Conservation (phyloP, 2,888 invertebrate genomes). For the Machimus rusticus region DNA sequence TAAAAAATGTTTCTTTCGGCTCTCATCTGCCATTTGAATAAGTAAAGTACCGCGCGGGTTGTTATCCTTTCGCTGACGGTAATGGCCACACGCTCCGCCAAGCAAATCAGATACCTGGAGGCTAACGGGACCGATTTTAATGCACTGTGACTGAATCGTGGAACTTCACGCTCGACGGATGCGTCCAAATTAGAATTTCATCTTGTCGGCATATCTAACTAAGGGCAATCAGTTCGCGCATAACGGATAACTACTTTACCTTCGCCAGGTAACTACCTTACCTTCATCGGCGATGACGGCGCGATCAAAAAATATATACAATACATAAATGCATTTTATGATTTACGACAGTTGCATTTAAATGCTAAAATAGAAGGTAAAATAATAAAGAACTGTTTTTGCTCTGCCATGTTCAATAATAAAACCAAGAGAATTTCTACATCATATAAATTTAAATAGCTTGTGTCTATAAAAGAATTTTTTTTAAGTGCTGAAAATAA, state of each 20-base stretch:
- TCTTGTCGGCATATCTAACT: not conserved
- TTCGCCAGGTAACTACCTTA: too few species aligned
- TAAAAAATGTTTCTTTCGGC: not conserved
- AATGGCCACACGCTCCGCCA: not conserved
- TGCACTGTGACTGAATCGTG: conserved; percentile 6
- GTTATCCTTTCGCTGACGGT: not conserved
- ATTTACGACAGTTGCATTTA: not conserved
- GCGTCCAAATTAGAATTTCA: not conserved
- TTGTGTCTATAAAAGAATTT: too few species aligned
- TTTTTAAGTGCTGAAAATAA: too few species aligned
- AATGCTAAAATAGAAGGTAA: not conserved
- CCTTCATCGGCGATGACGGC: not conserved
- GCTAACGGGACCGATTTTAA: not conserved
- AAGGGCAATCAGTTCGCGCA: not conserved
- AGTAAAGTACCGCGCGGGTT: not conserved
- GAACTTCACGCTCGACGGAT: not conserved
- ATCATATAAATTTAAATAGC: too few species aligned
- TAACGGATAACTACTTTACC: not conserved
- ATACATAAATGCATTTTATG: not conserved
- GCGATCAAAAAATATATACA: not conserved
- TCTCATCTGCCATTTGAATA: not conserved
- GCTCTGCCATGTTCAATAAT: too few species aligned
- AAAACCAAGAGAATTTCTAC: too few species aligned
- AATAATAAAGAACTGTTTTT: not conserved
- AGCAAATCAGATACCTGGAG: conserved; percentile 14